Base-by-base conservation (phyloP, 2,113 vertebrate species). In the Erythrocebus patas region DNA sequence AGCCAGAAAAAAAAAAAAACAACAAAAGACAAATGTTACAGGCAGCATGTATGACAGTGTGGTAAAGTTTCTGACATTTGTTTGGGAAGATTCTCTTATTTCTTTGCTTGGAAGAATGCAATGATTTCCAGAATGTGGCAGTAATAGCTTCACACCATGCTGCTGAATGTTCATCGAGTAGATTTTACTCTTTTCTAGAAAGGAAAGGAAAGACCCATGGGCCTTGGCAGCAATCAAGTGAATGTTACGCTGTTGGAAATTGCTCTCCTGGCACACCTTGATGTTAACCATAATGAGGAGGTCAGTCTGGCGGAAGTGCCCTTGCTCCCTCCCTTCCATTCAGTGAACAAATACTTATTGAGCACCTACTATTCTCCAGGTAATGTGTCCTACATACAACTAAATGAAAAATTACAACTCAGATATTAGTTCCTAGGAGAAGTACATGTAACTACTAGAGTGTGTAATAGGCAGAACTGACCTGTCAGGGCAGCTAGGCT, bases 31-130 rank as follows among this genome's bases (percentile, higher is more conserved):
- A 98, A 97, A 97, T 95, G 94, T 93, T 96, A 64, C 22, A 70
- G 61, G 89, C 84, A 57, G 81, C 81, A 89, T 59, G 93, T 27
- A 82, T 89, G 92, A 97, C 96, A 97, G 95, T 86, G 59, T 93
- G 93, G 94, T 95, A 94, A 97, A 94, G 94, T 91, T 96, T 98
- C 52, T 96, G 91, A 97, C 96, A 95, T 98, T 97, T 97, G 95
- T 97, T 97, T 98, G 97, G 94, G 85, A 92, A 97, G 95, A 91
- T 97, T 98, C 95, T 92, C 82, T 89, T 89, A 81, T 95, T 97
- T 96, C 88, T 97, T 96, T 96, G 88, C 94, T 93, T 94, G 88
- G 78, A 94, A 98, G 90, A 97, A 97, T 89, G 88, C 50, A 80
- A 73, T 22, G 59, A 91, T 96, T 97, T 97, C 81, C 81, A 91